A percentile compares a stretch with the other conserved stretches of the same genome.
These are phyloP conservation scores for Lerista edwardsae DNA, from an alignment of 2,797 vertebrate genomes.

Conservation along the genomic window DNA sequence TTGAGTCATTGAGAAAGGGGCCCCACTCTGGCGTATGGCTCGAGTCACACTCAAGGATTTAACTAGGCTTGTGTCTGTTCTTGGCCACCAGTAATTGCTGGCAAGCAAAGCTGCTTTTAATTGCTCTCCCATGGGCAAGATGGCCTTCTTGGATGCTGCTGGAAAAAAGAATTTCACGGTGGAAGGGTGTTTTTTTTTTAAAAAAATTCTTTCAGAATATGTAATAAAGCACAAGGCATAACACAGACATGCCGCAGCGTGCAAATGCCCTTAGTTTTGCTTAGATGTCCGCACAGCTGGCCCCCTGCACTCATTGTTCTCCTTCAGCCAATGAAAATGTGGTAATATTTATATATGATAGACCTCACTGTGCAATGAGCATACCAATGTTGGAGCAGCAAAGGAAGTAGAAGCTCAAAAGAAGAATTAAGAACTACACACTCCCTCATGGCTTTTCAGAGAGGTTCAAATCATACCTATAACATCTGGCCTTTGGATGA, in stretches of 20 bases:
- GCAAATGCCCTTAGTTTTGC: constrained; percentile 2
- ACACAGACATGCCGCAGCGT: constrained; percentile 19
- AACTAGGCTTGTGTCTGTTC: constrained; percentile 13
- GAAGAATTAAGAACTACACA: too few relatives aligned
- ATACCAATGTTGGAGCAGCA: constrained; percentile 8
- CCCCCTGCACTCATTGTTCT: neutral
- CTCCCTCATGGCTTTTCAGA: too few relatives aligned
- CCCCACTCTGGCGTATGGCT: neutral
- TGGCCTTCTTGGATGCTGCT: neutral
- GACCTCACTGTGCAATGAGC: neutral
- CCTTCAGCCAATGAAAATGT: neutral
- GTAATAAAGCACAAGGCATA: constrained; percentile 19
- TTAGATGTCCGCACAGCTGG: neutral
- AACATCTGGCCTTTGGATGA: too few relatives aligned
- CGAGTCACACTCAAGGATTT: neutral
- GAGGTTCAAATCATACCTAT: too few relatives aligned
- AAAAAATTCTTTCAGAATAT: constrained; percentile 4
- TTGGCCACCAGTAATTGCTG: constrained; percentile 28
- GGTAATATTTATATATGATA: neutral
- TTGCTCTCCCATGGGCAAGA: constrained; percentile 6
- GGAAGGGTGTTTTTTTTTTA: constrained; percentile 23
- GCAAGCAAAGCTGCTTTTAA: constrained; percentile 28
- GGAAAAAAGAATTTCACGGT: constrained; percentile 34
- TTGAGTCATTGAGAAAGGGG: neutral
- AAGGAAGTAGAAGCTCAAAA: neutral